Percentiles rank a stretch among this genome's conserved stretches.
phyloP scores from a whole-genome alignment of 2,113 vertebrate species.

The Turnix velox region DNA sequence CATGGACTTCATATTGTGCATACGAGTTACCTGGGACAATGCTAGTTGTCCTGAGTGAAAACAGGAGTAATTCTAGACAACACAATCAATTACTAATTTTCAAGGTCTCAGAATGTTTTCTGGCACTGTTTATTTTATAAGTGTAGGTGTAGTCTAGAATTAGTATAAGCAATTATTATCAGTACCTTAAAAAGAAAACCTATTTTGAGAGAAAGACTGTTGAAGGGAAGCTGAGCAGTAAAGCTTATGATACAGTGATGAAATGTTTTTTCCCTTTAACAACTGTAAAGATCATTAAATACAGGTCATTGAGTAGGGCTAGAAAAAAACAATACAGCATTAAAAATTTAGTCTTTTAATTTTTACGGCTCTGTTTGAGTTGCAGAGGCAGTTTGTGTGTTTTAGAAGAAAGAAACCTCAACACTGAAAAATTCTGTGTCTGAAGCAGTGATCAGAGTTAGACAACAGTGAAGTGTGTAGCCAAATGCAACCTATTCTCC shows the following conservation, averaged over 20 bases:
- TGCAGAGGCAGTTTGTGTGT: not conserved
- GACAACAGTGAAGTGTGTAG: not conserved
- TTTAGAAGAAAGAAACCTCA: not conserved
- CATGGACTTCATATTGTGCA: rapidly evolving
- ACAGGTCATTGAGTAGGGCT: not conserved
- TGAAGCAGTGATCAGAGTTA: not conserved
- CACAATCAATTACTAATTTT: not conserved
- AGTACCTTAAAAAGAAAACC: not conserved
- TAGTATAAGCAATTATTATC: not conserved
- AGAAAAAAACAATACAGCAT: not conserved
- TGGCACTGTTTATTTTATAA: not conserved
- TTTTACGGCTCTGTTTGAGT: not conserved
- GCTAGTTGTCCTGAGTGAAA: not conserved
- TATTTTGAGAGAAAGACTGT: not conserved
- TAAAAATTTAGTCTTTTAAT: not conserved
- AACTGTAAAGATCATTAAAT: not conserved
- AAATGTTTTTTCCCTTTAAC: not conserved
- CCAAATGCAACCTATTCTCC: not conserved
- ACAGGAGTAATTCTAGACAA: not conserved
- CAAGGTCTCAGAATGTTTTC: not conserved
- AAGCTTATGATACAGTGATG: not conserved
- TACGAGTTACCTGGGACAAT: not conserved
- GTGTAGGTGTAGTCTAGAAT: not conserved
- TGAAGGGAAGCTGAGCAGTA: not conserved
- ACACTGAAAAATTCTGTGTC: not conserved